These are phyloP conservation scores for Tricholauxania praeusta DNA, from an alignment of 2,888 invertebrate species.

Conservation along the genomic window DNA sequence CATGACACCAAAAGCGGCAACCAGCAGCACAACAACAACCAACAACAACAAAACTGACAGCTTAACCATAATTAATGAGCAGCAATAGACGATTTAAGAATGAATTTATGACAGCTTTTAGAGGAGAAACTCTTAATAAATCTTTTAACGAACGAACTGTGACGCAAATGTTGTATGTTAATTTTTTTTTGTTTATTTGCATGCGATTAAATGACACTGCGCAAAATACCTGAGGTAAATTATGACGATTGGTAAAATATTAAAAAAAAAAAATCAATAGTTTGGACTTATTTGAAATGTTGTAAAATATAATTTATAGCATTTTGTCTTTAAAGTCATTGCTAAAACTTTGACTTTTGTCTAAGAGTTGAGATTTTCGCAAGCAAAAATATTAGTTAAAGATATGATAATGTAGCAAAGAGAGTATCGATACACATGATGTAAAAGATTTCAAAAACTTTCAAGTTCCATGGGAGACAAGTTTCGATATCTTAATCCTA, in stretches of 20 bases:
- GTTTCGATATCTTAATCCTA: no score
- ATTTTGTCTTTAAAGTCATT: slow-evolving; percentile 1
- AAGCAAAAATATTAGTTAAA: no score
- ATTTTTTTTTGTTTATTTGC: neutral
- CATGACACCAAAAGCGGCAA: slow-evolving; percentile 35
- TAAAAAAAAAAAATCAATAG: neutral
- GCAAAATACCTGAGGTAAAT: no score
- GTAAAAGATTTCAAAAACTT: no score
- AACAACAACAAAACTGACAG: slow-evolving; percentile 42
- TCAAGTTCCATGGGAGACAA: no score
- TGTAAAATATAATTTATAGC: slow-evolving; percentile 23
- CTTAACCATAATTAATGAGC: slow-evolving; percentile 47
- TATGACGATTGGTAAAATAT: no score
- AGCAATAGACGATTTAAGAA: slow-evolving; percentile 43
- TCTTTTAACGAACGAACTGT: slow-evolving; percentile 22
- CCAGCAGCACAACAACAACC: slow-evolving; percentile 28
- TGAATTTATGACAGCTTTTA: slow-evolving; percentile 38
- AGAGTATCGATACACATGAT: no score
- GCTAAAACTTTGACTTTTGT: neutral
- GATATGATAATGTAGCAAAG: no score
- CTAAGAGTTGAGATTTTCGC: neutral
- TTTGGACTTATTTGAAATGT: slow-evolving; percentile 21
- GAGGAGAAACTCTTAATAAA: slow-evolving; percentile 34
- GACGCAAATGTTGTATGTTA: slow-evolving; percentile 20
- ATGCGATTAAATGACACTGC: no score